Base-by-base conservation (phyloP, 2,113 vertebrate species). In the Delphinus delphis region DNA sequence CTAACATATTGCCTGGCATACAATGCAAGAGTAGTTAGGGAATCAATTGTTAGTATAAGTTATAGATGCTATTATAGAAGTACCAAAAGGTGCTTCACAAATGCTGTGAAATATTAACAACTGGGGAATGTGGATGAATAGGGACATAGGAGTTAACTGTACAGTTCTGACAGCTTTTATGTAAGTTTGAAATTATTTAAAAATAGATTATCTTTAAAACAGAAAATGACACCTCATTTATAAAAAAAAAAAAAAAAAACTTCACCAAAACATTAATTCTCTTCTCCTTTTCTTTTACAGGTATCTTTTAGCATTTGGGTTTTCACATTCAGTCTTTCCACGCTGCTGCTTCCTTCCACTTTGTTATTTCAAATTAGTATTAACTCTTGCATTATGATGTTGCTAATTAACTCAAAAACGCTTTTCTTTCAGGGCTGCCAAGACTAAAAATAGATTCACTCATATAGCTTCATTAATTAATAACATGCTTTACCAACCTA, bases 341-440 rank as follows among this genome's bases (percentile, higher is more conserved):
- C 20, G 12, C 4, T 79, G 41, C 50, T 36, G 36, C 63, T 89
- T 92, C 70, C 55, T 84, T 77, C 44, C 36, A 21, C 26, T 70
- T 36, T 26, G 12, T 74, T 77, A 73, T 79, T 92, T 93, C 58
- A 67, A 65, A 62, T 68, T 23, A 55, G 47, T 68, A 92, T 83
- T 41, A 74, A 93, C 23, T 71, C 38, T 70, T 79, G 38, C n/a
- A 83, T 83, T 50, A n/a, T 38, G 33, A 76, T 79, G 23, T 89
- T 85, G 87, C 41, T 91, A 70, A 88, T 76, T 92, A 63, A 94
- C n/a, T 96, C 73, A 89, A 65, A 96, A 84, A 36, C 1, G 62
- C 2, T n/a, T 47, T 73, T 63, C 41, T 83, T 68, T 68, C 28
- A 89, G 41, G 28, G 62, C 14, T 68, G 21, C 83, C 0, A 28